These are phyloP conservation scores for Halocynthia roretzi DNA, from an alignment of 23 tunicate species.

Conservation along the genomic window DNA sequence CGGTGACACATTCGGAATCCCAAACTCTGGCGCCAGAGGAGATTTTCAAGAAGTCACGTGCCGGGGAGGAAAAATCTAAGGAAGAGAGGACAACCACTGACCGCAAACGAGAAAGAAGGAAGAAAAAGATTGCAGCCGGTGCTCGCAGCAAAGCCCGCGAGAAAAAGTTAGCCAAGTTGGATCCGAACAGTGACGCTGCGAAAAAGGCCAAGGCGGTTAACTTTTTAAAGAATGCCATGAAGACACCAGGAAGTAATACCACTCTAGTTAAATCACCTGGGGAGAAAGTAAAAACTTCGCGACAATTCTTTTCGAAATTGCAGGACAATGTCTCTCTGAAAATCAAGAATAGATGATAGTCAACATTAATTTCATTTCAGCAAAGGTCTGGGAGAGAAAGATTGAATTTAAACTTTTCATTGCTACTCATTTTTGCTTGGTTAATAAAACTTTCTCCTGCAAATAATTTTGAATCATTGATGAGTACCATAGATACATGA, in stretches of 20 bases:
- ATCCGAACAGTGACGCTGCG: conserved; percentile 53
- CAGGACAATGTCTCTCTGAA: conserved; percentile 2
- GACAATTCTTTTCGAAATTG: conserved; percentile 14
- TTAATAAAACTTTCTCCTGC: too few species aligned
- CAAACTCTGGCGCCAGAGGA: conserved; percentile 82
- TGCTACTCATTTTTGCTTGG: too few species aligned
- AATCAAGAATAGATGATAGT: too few species aligned
- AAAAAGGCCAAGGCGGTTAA: conserved; percentile 47
- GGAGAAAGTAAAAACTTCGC: neutral
- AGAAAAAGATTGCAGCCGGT: conserved; percentile 46
- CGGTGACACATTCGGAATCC: conserved; percentile 54
- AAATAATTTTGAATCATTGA: too few species aligned
- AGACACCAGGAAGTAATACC: conserved; percentile 58
- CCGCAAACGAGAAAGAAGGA: conserved; percentile 64
- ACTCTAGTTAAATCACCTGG: conserved; percentile 48
- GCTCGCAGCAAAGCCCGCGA: conserved; percentile 43
- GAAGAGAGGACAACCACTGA: conserved; percentile 65
- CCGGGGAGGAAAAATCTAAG: conserved; percentile 30
- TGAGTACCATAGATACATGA: too few species aligned
- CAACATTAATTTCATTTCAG: too few species aligned
- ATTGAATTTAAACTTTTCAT: too few species aligned
- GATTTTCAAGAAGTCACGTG: conserved; percentile 22
- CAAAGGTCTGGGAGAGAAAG: too few species aligned
- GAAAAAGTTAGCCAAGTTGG: conserved; percentile 34
- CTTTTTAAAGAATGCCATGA: conserved; percentile 54